Evolutionary conservation across 2,113 vertebrate genomes (phyloP).

Genomic region (Bubo blakistoni): DNA sequence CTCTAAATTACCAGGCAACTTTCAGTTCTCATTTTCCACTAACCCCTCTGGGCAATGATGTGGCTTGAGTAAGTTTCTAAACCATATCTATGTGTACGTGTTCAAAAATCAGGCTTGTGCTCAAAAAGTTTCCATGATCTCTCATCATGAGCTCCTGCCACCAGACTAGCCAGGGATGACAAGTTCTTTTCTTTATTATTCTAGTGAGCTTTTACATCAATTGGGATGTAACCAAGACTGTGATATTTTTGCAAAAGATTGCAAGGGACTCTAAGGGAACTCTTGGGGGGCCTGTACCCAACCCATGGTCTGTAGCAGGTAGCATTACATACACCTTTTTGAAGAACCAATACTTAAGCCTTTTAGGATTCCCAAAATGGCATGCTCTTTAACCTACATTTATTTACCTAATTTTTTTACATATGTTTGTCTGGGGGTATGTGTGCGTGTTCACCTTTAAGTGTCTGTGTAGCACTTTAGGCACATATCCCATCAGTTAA

Average conservation of each 20-base stretch:
- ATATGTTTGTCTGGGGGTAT: not conserved
- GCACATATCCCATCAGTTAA: not conserved
- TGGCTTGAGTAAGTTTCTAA: not conserved
- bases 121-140: not conserved
- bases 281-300: not conserved
- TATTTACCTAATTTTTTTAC: not conserved
- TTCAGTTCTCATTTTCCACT: not conserved
- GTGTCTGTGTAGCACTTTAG: not conserved
- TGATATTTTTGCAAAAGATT: not conserved
- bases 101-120: not conserved
- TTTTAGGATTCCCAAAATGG: not conserved
- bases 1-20: not conserved
- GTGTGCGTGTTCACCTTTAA: not conserved
- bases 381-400: not conserved
- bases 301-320: not conserved
- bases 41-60: not conserved
- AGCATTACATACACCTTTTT: not conserved
- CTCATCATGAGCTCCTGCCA: not conserved
- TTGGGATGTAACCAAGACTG: not conserved
- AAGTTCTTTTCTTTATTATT: not conserved
- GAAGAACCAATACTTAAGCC: not conserved
- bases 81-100: rapidly evolving
- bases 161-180: not conserved
- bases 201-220: not conserved
- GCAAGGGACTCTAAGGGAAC: not conserved